Base-by-base conservation (phyloP, 2,797 vertebrate species). In the Pseudochaenichthys georgianus region DNA sequence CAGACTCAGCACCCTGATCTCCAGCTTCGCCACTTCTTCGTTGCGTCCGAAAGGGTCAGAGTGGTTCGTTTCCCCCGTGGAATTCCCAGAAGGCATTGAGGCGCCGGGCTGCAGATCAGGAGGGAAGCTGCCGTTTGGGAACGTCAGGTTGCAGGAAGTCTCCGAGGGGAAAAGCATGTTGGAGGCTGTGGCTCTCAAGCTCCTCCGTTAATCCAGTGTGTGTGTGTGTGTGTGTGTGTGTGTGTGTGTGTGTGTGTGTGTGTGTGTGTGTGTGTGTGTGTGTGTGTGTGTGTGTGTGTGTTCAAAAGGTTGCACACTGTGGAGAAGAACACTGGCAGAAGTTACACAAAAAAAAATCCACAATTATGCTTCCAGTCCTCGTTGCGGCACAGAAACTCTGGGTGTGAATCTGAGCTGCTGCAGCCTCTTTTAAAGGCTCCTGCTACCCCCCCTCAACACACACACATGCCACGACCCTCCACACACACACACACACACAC, bases 11-110 rank as follows among this genome's bases (percentile, higher is more conserved):
- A 98, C 93, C 0, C 94, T 94, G 0, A 98, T 93, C 92, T 99
- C 97, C 4, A 95, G 92, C 87, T 95, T 96, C 82, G 97, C 97
- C 75, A 99, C 92, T 16, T 94, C 94, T 89, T 98, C 97, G 45
- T 99, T 93, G 8, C 94, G 88, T 13, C 92, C 94, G 2, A 93
- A 94, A 75, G 88, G 94, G 64, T 95, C 91, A 1, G 74, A 90
- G 81, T 63, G 55, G 70, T 90, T 92, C 1, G 3, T 70, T 45
- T 16, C 70, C 8, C 42, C 73, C 73, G 75, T 78, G 65, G 67
- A 61, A 72, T 89, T 85, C 38, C 82, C 85, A 0, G 41, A 48
- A 0, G 57, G 38, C 8, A 28, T 64, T 0, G 17, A 50, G 15
- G 31, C 74, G 0, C 80, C 76, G 69, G 73, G 64, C 2, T 70